Evolutionary conservation across 2,797 vertebrate genomes (phyloP).

Genomic region (Peromyscus aztecus): DNA sequence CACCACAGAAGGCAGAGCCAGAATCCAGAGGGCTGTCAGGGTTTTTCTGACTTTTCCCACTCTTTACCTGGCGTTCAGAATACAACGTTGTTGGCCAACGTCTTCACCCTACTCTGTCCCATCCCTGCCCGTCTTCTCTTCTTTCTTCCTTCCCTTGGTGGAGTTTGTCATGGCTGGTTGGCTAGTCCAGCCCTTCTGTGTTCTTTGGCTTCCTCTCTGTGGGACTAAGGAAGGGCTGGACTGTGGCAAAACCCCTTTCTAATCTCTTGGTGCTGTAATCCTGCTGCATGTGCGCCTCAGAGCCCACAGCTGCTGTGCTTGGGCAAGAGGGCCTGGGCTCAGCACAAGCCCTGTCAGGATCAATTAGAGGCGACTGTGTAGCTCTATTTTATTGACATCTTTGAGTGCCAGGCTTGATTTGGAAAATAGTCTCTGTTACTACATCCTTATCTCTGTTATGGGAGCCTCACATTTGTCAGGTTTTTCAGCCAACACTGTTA

Average conservation of each 20-base stretch:
- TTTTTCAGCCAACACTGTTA: conserved; percentile 3
- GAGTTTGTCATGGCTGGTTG: neutral
- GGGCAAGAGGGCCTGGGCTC: neutral
- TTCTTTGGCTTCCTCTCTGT: neutral
- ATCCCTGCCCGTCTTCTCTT: neutral
- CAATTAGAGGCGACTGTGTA: neutral
- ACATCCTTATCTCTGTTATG: conserved; percentile 38
- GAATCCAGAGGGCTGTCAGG: neutral
- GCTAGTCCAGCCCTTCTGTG: neutral
- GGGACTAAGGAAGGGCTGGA: neutral
- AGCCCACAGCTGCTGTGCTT: neutral
- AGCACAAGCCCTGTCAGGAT: neutral
- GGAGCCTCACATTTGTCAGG: conserved; percentile 19
- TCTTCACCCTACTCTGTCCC: neutral
- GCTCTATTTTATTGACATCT: conserved; percentile 34
- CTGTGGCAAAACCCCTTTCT: neutral
- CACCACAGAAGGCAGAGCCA: neutral
- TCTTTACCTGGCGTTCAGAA: neutral
- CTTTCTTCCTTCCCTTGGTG: neutral
- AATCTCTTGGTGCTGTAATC: neutral
- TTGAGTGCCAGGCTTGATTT: conserved; percentile 5
- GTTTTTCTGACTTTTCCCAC: neutral
- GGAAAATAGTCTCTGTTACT: conserved; percentile 51
- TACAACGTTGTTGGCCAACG: neutral
- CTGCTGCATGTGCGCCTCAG: neutral